Conservation (phyloP, 53 echinoderm and acorn worm species). For the Echinometra lucunter region DNA sequence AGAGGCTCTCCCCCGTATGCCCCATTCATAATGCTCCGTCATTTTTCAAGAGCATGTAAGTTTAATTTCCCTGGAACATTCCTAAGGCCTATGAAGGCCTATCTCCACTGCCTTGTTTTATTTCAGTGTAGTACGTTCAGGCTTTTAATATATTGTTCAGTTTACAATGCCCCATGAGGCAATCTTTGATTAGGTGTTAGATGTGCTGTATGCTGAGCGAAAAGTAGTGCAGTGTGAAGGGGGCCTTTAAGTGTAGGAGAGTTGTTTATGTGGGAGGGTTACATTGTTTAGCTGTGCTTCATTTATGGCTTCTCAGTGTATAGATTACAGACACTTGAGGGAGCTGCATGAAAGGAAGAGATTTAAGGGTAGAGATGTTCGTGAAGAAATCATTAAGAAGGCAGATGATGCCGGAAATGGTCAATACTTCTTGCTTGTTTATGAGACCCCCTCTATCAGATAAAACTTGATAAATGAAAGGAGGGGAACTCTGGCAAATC, state of each 20-base stretch:
- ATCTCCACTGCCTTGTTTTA: neutral
- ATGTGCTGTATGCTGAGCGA: neutral
- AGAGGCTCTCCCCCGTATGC: conserved; percentile 21
- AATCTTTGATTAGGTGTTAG: neutral
- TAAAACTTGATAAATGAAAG: neutral
- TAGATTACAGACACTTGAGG: conserved; percentile 53
- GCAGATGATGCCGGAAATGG: neutral
- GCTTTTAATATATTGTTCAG: neutral
- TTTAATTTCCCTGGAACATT: neutral
- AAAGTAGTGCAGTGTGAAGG: neutral
- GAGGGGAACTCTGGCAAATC: neutral
- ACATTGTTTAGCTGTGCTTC: conserved; percentile 60
- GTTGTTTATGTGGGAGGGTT: conserved; percentile 60
- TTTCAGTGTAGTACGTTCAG: neutral
- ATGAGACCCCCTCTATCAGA: neutral
- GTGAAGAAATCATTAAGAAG: neutral
- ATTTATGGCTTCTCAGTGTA: conserved; percentile 54
- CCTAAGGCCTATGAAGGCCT: neutral
- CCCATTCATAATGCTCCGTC: neutral
- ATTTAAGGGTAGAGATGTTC: conserved; percentile 26
- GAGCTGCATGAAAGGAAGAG: neutral
- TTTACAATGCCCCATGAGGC: neutral
- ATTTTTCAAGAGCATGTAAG: neutral
- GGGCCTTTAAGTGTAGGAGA: conserved; percentile 16
- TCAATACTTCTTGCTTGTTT: conserved; percentile 16